Percentiles rank a stretch among this genome's conserved stretches.
Conservation (phyloP, 2,888 invertebrate genomes). For the Lordiphosa fenestrarum region DNA sequence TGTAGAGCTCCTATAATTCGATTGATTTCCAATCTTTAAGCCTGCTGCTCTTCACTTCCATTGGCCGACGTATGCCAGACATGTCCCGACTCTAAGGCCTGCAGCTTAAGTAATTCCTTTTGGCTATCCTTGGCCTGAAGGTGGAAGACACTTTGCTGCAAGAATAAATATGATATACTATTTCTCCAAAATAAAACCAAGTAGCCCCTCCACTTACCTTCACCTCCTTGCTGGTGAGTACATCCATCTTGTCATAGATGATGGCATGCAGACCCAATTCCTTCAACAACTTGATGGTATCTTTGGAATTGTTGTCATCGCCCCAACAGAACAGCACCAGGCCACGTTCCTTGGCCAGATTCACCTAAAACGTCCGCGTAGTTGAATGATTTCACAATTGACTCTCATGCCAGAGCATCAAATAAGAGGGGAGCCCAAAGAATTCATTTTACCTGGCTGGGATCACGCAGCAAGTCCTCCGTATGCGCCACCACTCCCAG, state of each 20-base stretch:
- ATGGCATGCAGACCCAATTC: slow-evolving; percentile 95
- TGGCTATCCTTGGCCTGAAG: slow-evolving; percentile 89
- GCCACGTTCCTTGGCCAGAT: slow-evolving; percentile 88
- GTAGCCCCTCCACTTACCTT: slow-evolving; percentile 64
- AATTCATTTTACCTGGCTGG: slow-evolving; percentile 84
- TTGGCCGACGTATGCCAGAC: slow-evolving; percentile 58
- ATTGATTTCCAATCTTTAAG: slow-evolving; percentile 27
- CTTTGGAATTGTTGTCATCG: slow-evolving; percentile 94
- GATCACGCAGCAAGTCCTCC: slow-evolving; percentile 93
- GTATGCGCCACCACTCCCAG: slow-evolving; percentile 96
- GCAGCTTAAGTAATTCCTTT: slow-evolving; percentile 77
- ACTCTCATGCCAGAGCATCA: slow-evolving; percentile 5
- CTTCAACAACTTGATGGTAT: slow-evolving; percentile 92
- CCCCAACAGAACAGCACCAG: slow-evolving; percentile 98
- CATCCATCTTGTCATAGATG: slow-evolving; percentile 96
- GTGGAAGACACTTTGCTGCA: slow-evolving; percentile 90
- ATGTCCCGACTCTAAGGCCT: slow-evolving; percentile 77
- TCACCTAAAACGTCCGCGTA: slow-evolving; percentile 82
- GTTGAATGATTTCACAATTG: slow-evolving; percentile 19
- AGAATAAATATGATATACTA: neutral
- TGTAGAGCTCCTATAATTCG: too few relatives aligned
- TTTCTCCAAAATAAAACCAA: too few relatives aligned
- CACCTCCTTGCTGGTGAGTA: slow-evolving; percentile 77
- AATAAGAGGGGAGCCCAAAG: slow-evolving; percentile 5
- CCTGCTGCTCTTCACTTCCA: slow-evolving; percentile 53